Percentiles rank a stretch among this genome's conserved stretches.
Evolutionary conservation across 2,888 invertebrate species (phyloP).

Genomic region (Diaperis boleti): DNA sequence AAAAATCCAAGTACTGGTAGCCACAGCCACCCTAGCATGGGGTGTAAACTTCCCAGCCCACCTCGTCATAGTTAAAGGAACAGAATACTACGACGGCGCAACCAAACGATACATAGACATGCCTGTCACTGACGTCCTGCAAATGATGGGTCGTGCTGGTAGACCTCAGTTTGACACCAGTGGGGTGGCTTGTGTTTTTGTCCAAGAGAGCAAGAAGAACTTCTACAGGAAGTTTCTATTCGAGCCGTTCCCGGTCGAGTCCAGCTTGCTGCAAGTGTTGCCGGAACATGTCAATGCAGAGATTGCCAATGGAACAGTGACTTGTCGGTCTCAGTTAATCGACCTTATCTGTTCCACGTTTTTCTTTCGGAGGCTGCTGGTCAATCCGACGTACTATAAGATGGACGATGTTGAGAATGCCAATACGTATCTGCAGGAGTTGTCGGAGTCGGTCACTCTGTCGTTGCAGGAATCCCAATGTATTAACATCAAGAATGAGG

Average conservation of each 20-base stretch:
- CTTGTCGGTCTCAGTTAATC: constrained; percentile 89
- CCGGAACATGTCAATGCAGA: constrained; percentile 99
- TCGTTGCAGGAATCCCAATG: constrained; percentile 84
- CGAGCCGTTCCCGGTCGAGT: constrained; percentile 99
- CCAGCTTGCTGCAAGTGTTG: constrained; percentile 89
- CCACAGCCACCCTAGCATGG: constrained; percentile 71
- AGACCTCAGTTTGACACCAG: constrained; percentile 96
- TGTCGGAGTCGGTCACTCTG: constrained; percentile 84
- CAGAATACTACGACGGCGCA: constrained; percentile 98
- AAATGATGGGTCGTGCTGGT: constrained; percentile 99
- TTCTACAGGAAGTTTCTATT: constrained; percentile 99
- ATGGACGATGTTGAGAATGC: constrained; percentile 79
- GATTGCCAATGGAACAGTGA: constrained; percentile 95
- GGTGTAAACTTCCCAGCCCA: constrained; percentile 99
- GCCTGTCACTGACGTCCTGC: constrained; percentile 99
- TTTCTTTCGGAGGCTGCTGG: constrained; percentile 91
- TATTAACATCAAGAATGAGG: constrained; percentile 75
- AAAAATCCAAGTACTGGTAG: constrained; percentile 80
- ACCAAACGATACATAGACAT: constrained; percentile 97
- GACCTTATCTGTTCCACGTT: constrained; percentile 99
- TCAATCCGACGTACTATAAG: constrained; percentile 93
- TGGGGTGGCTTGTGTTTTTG: constrained; percentile 87
- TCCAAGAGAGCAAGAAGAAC: constrained; percentile 97
- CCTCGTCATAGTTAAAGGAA: constrained; percentile 93
- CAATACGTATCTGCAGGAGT: constrained; percentile 81